Evolutionary conservation across 2,113 vertebrate genomes (phyloP).

Genomic region (Cyanoderma ruficeps): DNA sequence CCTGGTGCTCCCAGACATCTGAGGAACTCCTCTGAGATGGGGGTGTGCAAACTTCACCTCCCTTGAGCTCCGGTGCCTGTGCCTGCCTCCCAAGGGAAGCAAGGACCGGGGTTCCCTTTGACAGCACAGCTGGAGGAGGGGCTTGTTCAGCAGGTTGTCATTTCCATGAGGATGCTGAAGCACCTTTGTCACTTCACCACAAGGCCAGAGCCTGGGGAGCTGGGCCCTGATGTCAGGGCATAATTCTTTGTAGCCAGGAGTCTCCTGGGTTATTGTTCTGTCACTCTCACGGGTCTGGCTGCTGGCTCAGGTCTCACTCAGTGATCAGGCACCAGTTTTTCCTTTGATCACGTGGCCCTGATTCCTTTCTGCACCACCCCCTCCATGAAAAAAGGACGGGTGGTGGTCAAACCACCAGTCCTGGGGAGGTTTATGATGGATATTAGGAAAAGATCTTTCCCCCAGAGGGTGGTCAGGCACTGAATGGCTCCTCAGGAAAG

Average conservation of each 20-base stretch:
- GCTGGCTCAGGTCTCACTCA: neutral
- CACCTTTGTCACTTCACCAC: neutral
- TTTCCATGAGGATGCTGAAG: neutral
- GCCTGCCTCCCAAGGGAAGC: neutral
- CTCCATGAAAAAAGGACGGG: neutral
- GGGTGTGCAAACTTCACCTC: neutral
- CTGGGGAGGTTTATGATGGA: neutral
- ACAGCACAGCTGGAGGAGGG: neutral
- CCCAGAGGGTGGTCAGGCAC: rapidly evolving
- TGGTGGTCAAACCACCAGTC: neutral
- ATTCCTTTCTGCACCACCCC: neutral
- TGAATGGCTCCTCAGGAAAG: neutral
- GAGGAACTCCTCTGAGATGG: neutral
- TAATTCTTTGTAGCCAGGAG: neutral
- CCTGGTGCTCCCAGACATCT: neutral
- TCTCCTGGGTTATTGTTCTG: neutral
- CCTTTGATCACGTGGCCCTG: rapidly evolving
- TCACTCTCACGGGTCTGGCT: neutral
- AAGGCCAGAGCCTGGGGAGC: neutral
- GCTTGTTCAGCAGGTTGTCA: neutral
- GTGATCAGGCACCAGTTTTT: neutral
- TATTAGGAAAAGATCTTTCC: neutral
- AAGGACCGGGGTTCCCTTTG: neutral
- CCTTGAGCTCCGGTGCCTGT: neutral
- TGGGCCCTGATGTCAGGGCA: neutral